These are phyloP conservation scores for Lates calcarifer DNA, from an alignment of 2,113 vertebrate species.

Conservation along the genomic window DNA sequence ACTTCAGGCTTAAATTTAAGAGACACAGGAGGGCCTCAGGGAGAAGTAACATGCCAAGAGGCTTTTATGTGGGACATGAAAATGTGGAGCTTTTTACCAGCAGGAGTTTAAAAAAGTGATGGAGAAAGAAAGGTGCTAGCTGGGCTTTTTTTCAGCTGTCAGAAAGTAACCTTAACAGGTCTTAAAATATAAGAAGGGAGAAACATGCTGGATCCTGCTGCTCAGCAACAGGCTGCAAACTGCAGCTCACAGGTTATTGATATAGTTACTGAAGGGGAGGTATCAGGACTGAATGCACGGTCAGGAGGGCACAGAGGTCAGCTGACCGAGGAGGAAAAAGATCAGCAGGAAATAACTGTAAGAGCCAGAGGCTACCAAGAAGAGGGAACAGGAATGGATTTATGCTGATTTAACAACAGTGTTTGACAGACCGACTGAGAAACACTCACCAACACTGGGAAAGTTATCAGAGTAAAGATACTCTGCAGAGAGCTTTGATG, in stretches of 20 bases:
- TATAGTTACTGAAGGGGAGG: neutral
- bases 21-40: constrained; percentile 39
- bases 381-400: neutral
- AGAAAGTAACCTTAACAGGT: constrained; percentile 18
- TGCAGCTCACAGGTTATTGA: constrained; percentile 21
- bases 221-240: constrained; percentile 23
- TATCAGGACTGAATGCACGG: constrained; percentile 2
- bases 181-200: constrained; percentile 11
- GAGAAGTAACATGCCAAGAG: constrained; percentile 40
- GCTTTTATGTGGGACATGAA: constrained; percentile 61
- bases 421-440: constrained; percentile 20
- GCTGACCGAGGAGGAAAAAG: neutral
- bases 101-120: constrained; percentile 21
- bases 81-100: constrained; percentile 43
- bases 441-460: constrained; percentile 21
- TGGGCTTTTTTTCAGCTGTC: constrained; percentile 5
- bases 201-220: neutral
- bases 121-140: constrained; percentile 21
- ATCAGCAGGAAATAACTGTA: constrained; percentile 26
- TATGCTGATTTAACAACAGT: constrained; percentile 32
- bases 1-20: constrained; percentile 5
- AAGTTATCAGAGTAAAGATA: constrained; percentile 41
- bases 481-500: constrained; percentile 22
- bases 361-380: constrained; percentile 36
- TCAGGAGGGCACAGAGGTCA: constrained; percentile 29